phyloP scores from a whole-genome alignment of 2,113 vertebrate species.

The Tupaia chinensis region DNA sequence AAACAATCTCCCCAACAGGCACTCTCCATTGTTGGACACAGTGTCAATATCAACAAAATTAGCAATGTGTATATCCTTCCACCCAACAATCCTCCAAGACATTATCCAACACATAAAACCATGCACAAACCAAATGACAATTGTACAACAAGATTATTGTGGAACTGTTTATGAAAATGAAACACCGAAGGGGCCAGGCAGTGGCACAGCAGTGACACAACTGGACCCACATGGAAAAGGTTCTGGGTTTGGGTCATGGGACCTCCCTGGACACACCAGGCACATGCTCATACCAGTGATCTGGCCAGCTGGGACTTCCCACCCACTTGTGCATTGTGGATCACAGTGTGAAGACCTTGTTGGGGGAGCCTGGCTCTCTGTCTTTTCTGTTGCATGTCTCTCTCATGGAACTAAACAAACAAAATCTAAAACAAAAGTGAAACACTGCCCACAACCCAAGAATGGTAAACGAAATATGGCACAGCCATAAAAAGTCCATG shows the following conservation, averaged over 20 bases:
- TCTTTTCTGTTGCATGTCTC: too few relatives aligned
- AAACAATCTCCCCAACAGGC: neutral
- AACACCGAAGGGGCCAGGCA: neutral
- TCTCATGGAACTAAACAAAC: too few relatives aligned
- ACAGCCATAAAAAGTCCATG: neutral
- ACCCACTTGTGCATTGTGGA: too few relatives aligned
- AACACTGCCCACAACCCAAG: neutral
- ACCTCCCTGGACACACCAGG: too few relatives aligned
- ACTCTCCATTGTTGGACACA: neutral
- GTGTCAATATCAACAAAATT: neutral
- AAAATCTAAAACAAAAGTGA: too few relatives aligned
- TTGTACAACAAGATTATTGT: neutral
- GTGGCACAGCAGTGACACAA: too few relatives aligned
- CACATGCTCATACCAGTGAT: too few relatives aligned
- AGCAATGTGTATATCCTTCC: neutral
- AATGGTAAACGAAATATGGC: neutral
- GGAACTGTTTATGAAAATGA: neutral
- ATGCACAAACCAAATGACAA: neutral
- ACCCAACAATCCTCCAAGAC: neutral
- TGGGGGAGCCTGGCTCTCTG: too few relatives aligned
- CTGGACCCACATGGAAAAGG: too few relatives aligned
- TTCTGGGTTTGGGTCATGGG: too few relatives aligned
- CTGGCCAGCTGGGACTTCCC: too few relatives aligned
- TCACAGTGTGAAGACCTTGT: too few relatives aligned
- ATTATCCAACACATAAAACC: neutral